Percentiles rank a stretch among this genome's conserved stretches.
phyloP scores from a whole-genome alignment of 2,888 invertebrate species.

The Troides helena region DNA sequence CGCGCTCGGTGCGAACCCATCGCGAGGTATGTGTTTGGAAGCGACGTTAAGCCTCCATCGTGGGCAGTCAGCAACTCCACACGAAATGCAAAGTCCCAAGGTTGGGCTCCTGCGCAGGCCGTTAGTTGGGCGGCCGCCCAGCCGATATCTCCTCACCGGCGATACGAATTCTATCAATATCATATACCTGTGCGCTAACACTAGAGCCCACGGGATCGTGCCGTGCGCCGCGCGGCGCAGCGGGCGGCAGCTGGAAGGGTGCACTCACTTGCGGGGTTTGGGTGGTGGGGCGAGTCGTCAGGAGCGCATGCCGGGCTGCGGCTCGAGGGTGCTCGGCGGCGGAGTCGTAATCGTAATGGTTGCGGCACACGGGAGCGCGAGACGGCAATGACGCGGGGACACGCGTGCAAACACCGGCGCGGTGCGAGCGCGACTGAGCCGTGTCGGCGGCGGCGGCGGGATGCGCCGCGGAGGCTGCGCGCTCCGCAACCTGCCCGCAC shows the following conservation, averaged over 20 bases:
- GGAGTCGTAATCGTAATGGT: constrained; percentile 40
- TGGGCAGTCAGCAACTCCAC: too few relatives aligned
- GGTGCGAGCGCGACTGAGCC: constrained; percentile 44
- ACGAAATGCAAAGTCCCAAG: too few relatives aligned
- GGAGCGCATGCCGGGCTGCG: constrained; percentile 54
- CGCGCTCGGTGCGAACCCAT: too few relatives aligned
- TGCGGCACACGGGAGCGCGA: constrained; percentile 35
- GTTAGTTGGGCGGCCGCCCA: too few relatives aligned
- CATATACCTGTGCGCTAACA: too few relatives aligned
- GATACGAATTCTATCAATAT: not conserved
- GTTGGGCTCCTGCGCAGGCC: too few relatives aligned
- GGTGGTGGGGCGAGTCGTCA: constrained; percentile 52
- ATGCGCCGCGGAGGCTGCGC: constrained; percentile 57
- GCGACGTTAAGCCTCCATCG: too few relatives aligned
- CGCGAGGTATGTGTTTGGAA: too few relatives aligned
- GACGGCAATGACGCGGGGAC: constrained; percentile 21
- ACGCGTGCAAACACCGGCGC: constrained; percentile 42
- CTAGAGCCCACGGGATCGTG: too few relatives aligned
- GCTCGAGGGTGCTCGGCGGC: constrained; percentile 39
- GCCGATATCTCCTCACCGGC: not conserved
- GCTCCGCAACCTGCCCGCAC: constrained; percentile 27
- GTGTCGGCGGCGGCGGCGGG: constrained; percentile 33
- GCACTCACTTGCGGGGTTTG: constrained; percentile 55
- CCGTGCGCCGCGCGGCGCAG: constrained; percentile 38
- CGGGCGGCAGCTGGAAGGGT: constrained; percentile 30